These are phyloP conservation scores for Caenorhabditis japonica DNA, from an alignment of 2,888 invertebrate species.

Conservation along the genomic window DNA sequence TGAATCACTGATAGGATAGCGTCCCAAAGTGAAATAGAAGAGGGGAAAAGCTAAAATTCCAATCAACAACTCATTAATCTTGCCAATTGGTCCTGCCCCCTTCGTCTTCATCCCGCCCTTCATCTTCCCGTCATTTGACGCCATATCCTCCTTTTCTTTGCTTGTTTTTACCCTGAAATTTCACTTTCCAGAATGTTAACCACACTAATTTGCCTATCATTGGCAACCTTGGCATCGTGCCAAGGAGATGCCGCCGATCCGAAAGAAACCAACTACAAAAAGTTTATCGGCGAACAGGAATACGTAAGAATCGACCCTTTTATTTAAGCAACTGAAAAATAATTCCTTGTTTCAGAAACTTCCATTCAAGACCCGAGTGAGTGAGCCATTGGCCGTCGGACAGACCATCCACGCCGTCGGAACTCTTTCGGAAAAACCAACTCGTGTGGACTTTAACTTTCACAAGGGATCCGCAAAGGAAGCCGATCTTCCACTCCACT, in stretches of 20 bases:
- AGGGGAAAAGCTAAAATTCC: conserved; percentile 21
- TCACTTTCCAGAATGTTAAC: conserved; percentile 39
- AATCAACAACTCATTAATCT: conserved; percentile 55
- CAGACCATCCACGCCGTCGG: conserved; percentile 76
- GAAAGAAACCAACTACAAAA: conserved; percentile 69
- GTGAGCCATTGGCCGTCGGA: conserved; percentile 74
- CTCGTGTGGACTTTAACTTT: conserved; percentile 76
- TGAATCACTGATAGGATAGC: no score
- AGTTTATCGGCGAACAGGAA: conserved; percentile 74
- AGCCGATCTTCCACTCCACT: conserved; percentile 75
- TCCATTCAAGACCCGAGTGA: conserved; percentile 76
- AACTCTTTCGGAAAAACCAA: conserved; percentile 71
- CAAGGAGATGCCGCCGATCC: conserved; percentile 57
- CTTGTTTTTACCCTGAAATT: not conserved
- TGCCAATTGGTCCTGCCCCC: conserved; percentile 38
- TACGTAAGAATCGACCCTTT: conserved; percentile 55
- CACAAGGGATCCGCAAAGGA: conserved; percentile 73
- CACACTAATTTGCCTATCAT: conserved; percentile 18
- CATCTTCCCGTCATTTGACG: conserved; percentile 7
- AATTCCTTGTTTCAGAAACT: conserved; percentile 63
- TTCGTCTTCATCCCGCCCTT: not conserved
- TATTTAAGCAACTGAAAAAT: not conserved
- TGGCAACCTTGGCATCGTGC: conserved; percentile 31
- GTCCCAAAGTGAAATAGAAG: conserved; percentile 19
- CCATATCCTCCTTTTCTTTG: not conserved